Percentiles rank a stretch among this genome's conserved stretches.
These are phyloP conservation scores for Paraplagusia blochii DNA, from an alignment of 2,113 vertebrate genomes.

Conservation along the genomic window DNA sequence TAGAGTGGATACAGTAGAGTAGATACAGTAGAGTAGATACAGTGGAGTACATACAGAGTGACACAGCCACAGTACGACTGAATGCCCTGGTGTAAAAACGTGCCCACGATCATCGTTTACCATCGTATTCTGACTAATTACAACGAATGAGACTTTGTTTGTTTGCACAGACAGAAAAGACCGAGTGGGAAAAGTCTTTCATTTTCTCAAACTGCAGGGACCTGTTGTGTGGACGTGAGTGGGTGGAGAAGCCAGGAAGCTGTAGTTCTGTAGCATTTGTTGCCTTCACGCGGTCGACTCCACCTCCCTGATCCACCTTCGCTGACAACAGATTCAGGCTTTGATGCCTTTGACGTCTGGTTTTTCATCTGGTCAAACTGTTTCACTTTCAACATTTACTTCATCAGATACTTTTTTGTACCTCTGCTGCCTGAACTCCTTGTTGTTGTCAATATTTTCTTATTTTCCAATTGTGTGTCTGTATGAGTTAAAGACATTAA, in stretches of 20 bases:
- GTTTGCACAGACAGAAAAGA: neutral
- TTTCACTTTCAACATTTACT: no score
- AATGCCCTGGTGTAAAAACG: neutral
- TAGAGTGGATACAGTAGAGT: no score
- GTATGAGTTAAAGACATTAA: no score
- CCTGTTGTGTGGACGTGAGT: neutral
- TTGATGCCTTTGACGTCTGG: neutral
- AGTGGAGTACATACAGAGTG: no score
- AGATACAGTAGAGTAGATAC: no score
- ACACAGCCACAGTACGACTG: no score
- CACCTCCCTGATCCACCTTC: neutral
- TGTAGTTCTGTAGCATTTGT: neutral
- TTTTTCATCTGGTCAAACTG: neutral
- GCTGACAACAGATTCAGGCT: neutral
- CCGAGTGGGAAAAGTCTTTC: neutral
- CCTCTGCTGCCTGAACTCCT: no score
- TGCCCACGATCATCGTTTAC: neutral
- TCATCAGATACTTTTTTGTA: no score
- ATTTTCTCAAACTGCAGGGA: neutral
- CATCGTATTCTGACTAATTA: neutral
- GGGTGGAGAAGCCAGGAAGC: neutral
- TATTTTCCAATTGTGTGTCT: no score
- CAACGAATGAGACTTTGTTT: neutral
- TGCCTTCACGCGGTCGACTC: neutral
- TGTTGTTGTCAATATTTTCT: no score